Percentiles rank a stretch among this genome's conserved stretches.
phyloP scores from a whole-genome alignment of 2,113 vertebrate genomes.

The Urocolius indicus region DNA sequence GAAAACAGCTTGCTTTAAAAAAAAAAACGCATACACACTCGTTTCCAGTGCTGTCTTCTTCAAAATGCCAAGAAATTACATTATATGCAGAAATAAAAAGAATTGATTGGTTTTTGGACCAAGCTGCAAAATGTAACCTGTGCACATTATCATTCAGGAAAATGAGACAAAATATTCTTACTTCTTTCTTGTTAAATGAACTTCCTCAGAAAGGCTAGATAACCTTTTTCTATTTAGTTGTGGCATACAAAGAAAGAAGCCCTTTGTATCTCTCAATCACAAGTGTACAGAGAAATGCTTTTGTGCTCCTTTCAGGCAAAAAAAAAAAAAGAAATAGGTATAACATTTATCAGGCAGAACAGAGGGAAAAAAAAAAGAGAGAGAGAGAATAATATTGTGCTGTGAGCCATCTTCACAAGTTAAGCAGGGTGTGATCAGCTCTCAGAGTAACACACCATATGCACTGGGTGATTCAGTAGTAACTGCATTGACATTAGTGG shows the following conservation, averaged over 20 bases:
- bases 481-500: background rate
- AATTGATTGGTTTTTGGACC: background rate
- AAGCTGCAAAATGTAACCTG: background rate
- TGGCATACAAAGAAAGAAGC: background rate
- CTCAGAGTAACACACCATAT: background rate
- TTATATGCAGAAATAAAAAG: conserved; percentile 16
- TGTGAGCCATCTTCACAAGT: background rate
- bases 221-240: background rate
- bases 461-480: background rate
- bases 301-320: background rate
- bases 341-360: background rate
- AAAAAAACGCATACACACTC: background rate
- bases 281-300: background rate
- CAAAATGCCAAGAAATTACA: background rate
- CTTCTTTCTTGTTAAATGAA: background rate
- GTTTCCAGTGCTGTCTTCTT: background rate
- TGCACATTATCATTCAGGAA: background rate
- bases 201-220: conserved; percentile 11
- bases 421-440: background rate
- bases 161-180: background rate
- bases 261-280: background rate
- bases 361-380: background rate
- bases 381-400: background rate
- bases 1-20: background rate
- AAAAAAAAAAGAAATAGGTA: background rate